Conservation (phyloP, 2,113 vertebrate species). For the Pseudopodoces humilis region DNA sequence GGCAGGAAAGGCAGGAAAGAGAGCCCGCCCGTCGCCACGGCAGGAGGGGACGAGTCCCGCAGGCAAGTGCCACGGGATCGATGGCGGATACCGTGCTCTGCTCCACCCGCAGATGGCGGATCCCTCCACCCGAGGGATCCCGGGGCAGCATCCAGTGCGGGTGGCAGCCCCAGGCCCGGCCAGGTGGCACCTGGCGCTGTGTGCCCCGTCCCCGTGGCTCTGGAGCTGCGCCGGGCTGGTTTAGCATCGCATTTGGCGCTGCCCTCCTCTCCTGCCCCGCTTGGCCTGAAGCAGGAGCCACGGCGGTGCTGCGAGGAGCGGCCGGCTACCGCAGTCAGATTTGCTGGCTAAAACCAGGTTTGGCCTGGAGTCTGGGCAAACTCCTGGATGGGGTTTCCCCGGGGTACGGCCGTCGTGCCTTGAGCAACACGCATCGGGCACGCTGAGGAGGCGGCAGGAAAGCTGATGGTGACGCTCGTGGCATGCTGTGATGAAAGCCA, state of each 20-base stretch:
- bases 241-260: not conserved
- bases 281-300: rapidly evolving
- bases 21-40: not conserved
- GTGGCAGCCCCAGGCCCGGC: not conserved
- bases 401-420: too few relatives aligned
- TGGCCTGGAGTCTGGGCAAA: too few relatives aligned
- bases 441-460: not conserved
- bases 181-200: not conserved
- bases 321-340: not conserved
- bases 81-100: rapidly evolving
- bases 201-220: rapidly evolving
- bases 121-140: too few relatives aligned
- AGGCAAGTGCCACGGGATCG: rapidly evolving
- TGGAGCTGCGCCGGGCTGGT: not conserved
- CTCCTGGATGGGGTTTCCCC: not conserved
- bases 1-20: not conserved
- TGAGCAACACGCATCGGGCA: not conserved
- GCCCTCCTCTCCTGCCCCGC: not conserved
- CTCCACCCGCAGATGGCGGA: not conserved
- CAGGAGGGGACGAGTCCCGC: too few relatives aligned
- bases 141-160: not conserved
- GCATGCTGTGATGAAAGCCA: not conserved
- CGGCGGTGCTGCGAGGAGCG: not conserved
- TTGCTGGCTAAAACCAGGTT: not conserved
- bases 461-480: not conserved